Conservation (phyloP, 2,888 invertebrate species). For the Amphipoea oculea region DNA sequence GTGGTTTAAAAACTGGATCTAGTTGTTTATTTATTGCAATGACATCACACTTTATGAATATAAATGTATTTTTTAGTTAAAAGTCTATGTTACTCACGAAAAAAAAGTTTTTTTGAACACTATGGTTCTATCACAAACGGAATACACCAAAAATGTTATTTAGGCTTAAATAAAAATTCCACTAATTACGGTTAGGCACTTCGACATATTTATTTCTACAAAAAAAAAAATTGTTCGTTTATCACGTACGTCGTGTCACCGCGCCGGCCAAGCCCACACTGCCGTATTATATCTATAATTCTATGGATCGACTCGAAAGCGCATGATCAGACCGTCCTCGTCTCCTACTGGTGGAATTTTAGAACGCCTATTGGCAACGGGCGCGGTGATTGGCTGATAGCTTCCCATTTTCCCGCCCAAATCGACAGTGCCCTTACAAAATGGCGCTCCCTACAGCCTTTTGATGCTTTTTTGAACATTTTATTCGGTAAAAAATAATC, state of each 20-base stretch:
- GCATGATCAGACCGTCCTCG: slow-evolving; percentile 83
- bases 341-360: slow-evolving; percentile 78
- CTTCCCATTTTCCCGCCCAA: slow-evolving; percentile 86
- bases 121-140: slow-evolving; percentile 73
- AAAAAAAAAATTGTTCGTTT: slow-evolving; percentile 72
- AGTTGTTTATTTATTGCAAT: slow-evolving; percentile 62
- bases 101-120: slow-evolving; percentile 61
- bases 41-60: slow-evolving; percentile 66
- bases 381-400: slow-evolving; percentile 76
- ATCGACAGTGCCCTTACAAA: slow-evolving; percentile 86
- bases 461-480: slow-evolving; percentile 90
- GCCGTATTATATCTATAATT: slow-evolving; percentile 88
- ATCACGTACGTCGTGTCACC: slow-evolving; percentile 80
- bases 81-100: slow-evolving; percentile 50
- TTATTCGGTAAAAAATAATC: slow-evolving; percentile 90
- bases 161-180: slow-evolving; percentile 55
- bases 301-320: slow-evolving; percentile 88
- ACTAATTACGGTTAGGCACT: slow-evolving; percentile 81
- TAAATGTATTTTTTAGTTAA: slow-evolving; percentile 36
- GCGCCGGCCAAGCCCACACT: slow-evolving; percentile 88
- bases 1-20: slow-evolving; percentile 52
- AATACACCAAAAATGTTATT: slow-evolving; percentile 76
- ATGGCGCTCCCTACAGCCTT: slow-evolving; percentile 89
- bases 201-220: slow-evolving; percentile 80
- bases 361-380: slow-evolving; percentile 84